phyloP scores from a whole-genome alignment of 2,888 invertebrate genomes.

The Leptogaster cylindrica region DNA sequence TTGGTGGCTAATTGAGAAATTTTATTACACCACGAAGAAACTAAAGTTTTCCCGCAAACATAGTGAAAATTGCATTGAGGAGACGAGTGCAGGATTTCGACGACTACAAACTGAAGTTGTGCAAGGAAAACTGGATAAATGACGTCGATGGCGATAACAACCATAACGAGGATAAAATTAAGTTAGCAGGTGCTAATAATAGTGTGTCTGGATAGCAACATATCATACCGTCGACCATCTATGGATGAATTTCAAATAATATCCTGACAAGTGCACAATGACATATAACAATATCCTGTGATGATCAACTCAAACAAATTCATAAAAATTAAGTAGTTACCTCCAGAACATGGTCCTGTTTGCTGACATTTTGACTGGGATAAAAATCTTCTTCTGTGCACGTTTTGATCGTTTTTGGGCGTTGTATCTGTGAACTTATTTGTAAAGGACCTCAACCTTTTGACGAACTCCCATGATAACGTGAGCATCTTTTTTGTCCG shows the following conservation, averaged over 20 bases:
- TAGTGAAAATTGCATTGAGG: too few species aligned
- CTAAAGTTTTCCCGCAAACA: too few species aligned
- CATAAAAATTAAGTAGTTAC: slow-evolving; percentile 39
- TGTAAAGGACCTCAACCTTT: slow-evolving; percentile 29
- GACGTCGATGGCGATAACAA: neutral
- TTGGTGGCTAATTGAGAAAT: slow-evolving; percentile 26
- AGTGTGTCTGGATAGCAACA: neutral
- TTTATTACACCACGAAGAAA: slow-evolving; percentile 7
- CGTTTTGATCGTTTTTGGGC: too few species aligned
- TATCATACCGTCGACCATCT: too few species aligned
- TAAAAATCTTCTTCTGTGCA: neutral
- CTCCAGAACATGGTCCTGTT: slow-evolving; percentile 4
- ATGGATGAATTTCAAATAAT: neutral
- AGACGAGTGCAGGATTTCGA: too few species aligned
- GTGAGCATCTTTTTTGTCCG: slow-evolving; percentile 39
- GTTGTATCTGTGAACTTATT: slow-evolving; percentile 25
- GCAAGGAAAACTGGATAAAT: neutral
- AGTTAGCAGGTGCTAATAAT: slow-evolving; percentile 16
- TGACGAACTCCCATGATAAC: slow-evolving; percentile 11
- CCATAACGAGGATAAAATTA: neutral
- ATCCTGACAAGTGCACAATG: neutral
- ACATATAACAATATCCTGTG: too few species aligned
- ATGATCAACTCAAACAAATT: slow-evolving; percentile 1
- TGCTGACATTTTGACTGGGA: neutral
- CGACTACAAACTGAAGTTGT: too few species aligned